Evolutionary conservation across 1,140 invertebrate genomes (phyloP), one percentile per base, ranked within the genome.

Genomic region (Drosophila simulans): DNA sequence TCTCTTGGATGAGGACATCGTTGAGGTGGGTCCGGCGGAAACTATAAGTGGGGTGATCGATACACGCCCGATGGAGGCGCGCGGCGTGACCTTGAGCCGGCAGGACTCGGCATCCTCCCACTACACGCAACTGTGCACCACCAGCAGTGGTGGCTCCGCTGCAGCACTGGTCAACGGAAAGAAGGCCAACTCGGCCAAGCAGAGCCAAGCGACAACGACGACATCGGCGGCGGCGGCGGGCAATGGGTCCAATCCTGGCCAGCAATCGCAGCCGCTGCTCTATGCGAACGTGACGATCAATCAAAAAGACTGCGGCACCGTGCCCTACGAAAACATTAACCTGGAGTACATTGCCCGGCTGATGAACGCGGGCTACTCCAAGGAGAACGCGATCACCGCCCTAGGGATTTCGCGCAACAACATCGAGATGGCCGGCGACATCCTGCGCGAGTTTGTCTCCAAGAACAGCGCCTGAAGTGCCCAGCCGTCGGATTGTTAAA

Each of bases 361-460:
- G 45, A 97, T 97, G 31, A 95, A 95, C 20, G 97, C 98, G 84
- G 98, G 98, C 2, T 98, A 97, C 88, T 95, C 97, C 4, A 96
- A 97, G 86, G 96, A 98, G 81, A 96, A 97, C 42, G 97, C 98
- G 0, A 96, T 98, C 40, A 94, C 97, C 78, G 97, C 98, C 7
- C 93, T 98, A 65, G 96, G 97, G 54, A 98, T 98, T 58, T 97
- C 97, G 1, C 94, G 96, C 57, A 98, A 98, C 92, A 97, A 99
- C 93, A 94, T 98, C 35, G 96, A 97, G 92, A 98, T 98, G 97
- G 97, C 97, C 27, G 96, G 97, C 93, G 97, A 98, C 93, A 98
- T 99, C 93, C 94, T 99, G 78, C 96, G 98, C 92, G 97, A 98
- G 92, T 99, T 98, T 93, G 97, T 92, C 54, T 84, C 91, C 51